Percentiles rank a stretch among this genome's conserved stretches.
Conservation (phyloP, 2,113 vertebrate species). For the Lophura nycthemera region DNA sequence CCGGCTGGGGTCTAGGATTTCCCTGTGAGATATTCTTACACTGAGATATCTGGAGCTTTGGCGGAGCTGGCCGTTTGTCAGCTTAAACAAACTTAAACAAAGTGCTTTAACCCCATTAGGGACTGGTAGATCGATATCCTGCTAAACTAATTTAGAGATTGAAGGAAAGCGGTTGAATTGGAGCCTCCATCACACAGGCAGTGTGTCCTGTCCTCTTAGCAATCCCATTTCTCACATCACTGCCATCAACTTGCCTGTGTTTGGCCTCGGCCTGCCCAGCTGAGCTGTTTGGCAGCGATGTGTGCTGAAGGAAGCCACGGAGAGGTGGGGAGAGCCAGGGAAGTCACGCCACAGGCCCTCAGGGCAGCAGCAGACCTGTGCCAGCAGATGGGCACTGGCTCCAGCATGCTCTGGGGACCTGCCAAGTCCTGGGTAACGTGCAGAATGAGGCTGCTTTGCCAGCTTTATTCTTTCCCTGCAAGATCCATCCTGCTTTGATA, state of each 20-base stretch:
- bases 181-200: background rate
- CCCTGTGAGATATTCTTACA: conserved; percentile 52
- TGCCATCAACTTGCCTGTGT: background rate
- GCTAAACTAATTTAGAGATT: conserved; percentile 32
- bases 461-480: background rate
- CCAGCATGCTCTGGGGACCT: background rate
- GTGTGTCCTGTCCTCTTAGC: background rate
- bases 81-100: conserved; percentile 63
- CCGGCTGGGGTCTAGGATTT: conserved; percentile 64
- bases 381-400: background rate
- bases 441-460: background rate
- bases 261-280: fast-evolving
- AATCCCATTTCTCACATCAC: background rate
- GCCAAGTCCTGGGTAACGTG: background rate
- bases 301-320: fast-evolving
- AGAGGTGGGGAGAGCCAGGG: background rate
- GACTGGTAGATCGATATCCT: conserved; percentile 31
- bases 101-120: conserved; percentile 50
- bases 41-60: conserved; percentile 40
- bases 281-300: background rate
- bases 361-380: background rate
- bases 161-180: background rate
- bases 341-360: background rate
- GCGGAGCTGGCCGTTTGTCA: conserved; percentile 60
- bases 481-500: background rate